A percentile compares a stretch with the other conserved stretches of the same genome.
Conservation (phyloP, 2,888 invertebrate genomes). For the Noctua janthina region DNA sequence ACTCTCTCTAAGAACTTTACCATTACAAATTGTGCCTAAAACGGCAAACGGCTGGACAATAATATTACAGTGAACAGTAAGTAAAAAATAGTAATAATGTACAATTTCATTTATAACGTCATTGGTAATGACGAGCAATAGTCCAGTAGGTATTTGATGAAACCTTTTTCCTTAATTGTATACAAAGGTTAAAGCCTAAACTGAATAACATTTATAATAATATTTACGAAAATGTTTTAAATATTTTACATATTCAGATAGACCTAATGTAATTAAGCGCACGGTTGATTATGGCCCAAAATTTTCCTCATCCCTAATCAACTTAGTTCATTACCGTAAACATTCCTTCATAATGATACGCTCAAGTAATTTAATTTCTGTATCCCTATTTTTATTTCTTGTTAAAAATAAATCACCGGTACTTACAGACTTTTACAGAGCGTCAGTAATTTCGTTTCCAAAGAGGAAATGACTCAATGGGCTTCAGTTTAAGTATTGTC, state of each 20-base stretch:
- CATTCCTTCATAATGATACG: conserved; percentile 1
- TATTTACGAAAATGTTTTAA: background rate
- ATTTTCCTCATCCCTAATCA: background rate
- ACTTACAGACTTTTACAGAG: background rate
- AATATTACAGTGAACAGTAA: background rate
- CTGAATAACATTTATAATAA: background rate
- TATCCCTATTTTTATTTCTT: background rate
- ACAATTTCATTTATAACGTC: conserved; percentile 7
- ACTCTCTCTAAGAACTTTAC: background rate
- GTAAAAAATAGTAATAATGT: background rate
- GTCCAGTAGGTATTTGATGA: background rate
- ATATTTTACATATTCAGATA: background rate
- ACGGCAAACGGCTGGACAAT: background rate
- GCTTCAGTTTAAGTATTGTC: conserved; percentile 22
- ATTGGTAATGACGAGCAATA: background rate
- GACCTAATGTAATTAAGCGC: background rate
- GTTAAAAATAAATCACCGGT: background rate
- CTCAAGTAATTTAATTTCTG: conserved; percentile 7
- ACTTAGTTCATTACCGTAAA: background rate
- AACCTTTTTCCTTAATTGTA: conserved; percentile 30
- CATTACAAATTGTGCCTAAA: background rate
- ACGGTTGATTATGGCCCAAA: background rate
- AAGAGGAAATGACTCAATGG: conserved; percentile 40
- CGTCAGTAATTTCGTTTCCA: conserved; percentile 19
- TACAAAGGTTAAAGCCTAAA: background rate